Evolutionary conservation across 64 coral and sea anemone genomes (phyloP), one percentile per base, ranked within the genome.

Genomic region (Actinia tenebrosa): DNA sequence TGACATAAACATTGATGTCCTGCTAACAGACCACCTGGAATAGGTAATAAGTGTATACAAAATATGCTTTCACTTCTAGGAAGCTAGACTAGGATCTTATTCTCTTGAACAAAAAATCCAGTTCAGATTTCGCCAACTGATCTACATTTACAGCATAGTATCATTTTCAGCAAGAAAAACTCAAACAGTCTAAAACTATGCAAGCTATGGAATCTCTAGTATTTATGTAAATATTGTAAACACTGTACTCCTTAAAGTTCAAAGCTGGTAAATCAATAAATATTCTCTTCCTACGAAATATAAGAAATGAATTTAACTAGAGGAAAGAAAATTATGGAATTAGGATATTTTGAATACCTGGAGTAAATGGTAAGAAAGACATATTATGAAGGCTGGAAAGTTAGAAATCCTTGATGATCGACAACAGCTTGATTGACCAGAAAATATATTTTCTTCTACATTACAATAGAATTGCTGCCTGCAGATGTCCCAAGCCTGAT

Each of bases 401-500:
- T 5, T 13, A 75, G 69, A n/a, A 37, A 37, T 0, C 30, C 69
- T 42, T 30, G 23, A n/a, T 75, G 9, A 66, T 22, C 62, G 22
- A 23, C 69, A 75, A 75, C 64, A 23, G 20, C 22, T 69, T 69
- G 64, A 26, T 69, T 69, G 64, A 26, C 10, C 11, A 43, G 69
- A 3, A 71, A 75, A 14, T n/a, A 23, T 69, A 23, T 69, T 75
- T 75, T 42, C 69, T 26, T 43, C 10, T 30, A 7, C 0, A 3
- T 2, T 3, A 66, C 63, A 66, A 66, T 66, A 66, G 63, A 75
- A 30, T 1, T 42, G 25, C 7, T 27, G 13, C 6, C 27, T 75
- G 69, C 69, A 75, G 69, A 75, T 75, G 69, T 75, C 69, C 26
- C 69, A 66, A n/a, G 22, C 63, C 79, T 85, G 44, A 85, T 85